Evolutionary conservation across 2,797 vertebrate genomes (phyloP).

Genomic region (Cirrhinus mrigala): DNA sequence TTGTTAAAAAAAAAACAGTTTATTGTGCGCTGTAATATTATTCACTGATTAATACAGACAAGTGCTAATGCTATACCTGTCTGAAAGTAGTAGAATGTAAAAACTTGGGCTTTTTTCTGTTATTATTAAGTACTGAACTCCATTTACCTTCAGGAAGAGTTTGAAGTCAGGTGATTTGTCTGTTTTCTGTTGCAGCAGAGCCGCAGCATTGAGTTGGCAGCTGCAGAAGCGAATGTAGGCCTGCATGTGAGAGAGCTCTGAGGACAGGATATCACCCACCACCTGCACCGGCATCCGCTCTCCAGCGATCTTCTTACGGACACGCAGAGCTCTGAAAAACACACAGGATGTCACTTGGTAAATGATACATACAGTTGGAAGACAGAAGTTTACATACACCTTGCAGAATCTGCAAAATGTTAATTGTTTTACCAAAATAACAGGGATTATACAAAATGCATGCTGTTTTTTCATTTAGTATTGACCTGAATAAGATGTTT

Average conservation of each 20-base stretch:
- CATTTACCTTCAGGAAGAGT: constrained; percentile 89
- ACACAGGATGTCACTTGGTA: not conserved
- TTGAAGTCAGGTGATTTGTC: constrained; percentile 92
- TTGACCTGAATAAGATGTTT: too few species aligned
- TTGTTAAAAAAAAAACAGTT: not conserved
- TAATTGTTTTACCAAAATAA: too few species aligned
- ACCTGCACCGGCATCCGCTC: constrained; percentile 94
- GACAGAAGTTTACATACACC: too few species aligned
- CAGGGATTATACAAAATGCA: too few species aligned
- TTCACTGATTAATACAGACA: not conserved
- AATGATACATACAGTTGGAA: not conserved
- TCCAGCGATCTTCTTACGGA: constrained; percentile 89
- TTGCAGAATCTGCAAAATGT: too few species aligned
- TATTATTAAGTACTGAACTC: not conserved
- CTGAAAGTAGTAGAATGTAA: not conserved
- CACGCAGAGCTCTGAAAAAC: constrained; percentile 83
- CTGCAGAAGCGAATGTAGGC: constrained; percentile 97
- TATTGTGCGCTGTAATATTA: not conserved
- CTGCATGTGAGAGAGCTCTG: constrained; percentile 93
- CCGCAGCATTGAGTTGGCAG: constrained; percentile 91
- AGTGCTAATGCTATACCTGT: not conserved
- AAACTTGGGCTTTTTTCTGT: not conserved
- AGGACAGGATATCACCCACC: constrained; percentile 90
- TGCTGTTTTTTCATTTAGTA: too few species aligned
- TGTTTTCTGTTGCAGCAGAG: constrained; percentile 88